A percentile compares a stretch with the other conserved stretches of the same genome.
Conservation (phyloP, 64 coral and sea anemone species). For the Anthopleura sola region DNA sequence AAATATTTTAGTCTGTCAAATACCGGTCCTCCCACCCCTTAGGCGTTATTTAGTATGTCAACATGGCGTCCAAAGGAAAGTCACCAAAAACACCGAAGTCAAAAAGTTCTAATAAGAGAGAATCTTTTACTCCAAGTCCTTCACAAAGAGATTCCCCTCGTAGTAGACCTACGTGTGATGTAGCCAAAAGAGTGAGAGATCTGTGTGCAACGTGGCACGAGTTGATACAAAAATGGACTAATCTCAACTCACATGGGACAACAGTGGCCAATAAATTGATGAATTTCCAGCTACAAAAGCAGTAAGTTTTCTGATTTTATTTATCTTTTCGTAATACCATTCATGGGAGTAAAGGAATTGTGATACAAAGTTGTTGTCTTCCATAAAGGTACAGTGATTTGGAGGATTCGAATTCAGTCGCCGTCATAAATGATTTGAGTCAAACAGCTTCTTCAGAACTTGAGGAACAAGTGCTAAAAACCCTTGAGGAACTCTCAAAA, state of each 20-base stretch:
- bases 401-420: conserved; percentile 35
- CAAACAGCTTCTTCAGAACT: conserved; percentile 20
- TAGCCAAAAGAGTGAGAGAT: conserved; percentile 63
- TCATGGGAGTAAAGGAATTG: background rate
- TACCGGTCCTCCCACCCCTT: background rate
- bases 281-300: conserved; percentile 79
- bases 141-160: conserved; percentile 49
- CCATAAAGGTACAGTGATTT: conserved; percentile 43
- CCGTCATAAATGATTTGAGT: conserved; percentile 33
- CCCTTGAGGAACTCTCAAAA: conserved; percentile 76
- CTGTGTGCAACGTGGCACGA: conserved; percentile 86
- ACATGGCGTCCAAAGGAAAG: conserved; percentile 70
- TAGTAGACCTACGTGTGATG: conserved; percentile 45
- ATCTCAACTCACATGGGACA: conserved; percentile 52
- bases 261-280: conserved; percentile 82
- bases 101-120: conserved; percentile 53
- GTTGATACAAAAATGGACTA: conserved; percentile 74
- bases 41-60: conserved; percentile 11
- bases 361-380: background rate
- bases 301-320: conserved; percentile 46
- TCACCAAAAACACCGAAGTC: conserved; percentile 39
- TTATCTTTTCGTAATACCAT: background rate
- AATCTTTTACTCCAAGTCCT: background rate
- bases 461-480: conserved; percentile 63
- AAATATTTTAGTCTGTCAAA: background rate